Evolutionary conservation across 2,797 vertebrate species (phyloP).

Genomic region (Glossophaga mutica): DNA sequence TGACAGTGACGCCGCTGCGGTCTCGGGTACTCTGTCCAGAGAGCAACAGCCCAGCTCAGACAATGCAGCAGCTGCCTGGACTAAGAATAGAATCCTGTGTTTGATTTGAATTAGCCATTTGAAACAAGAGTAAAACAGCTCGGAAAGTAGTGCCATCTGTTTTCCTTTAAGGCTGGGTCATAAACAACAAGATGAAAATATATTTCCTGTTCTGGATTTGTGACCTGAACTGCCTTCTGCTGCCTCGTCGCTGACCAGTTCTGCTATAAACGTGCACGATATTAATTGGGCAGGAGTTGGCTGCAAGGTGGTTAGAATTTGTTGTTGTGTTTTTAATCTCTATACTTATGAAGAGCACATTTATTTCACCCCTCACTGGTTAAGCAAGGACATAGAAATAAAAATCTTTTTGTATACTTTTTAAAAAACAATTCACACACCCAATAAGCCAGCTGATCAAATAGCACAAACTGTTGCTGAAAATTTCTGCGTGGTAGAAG

Average conservation of each 20-base stretch:
- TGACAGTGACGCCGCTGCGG: constrained; percentile 35
- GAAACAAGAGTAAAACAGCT: constrained; percentile 73
- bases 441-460: neutral
- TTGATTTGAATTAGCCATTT: constrained; percentile 79
- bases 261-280: constrained; percentile 19
- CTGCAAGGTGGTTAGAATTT: neutral
- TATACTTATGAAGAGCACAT: constrained; percentile 26
- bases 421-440: neutral
- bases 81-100: constrained; percentile 77
- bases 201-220: constrained; percentile 76
- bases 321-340: constrained; percentile 44
- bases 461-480: constrained; percentile 24
- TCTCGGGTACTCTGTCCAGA: constrained; percentile 44
- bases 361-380: constrained; percentile 57
- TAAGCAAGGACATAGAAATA: constrained; percentile 64
- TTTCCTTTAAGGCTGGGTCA: constrained; percentile 78
- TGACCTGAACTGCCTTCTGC: constrained; percentile 74
- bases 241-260: constrained; percentile 58
- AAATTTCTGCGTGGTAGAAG: constrained; percentile 26
- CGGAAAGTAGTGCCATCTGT: constrained; percentile 78
- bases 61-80: constrained; percentile 79
- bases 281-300: constrained; percentile 53
- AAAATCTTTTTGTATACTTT: constrained; percentile 53
- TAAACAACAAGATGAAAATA: constrained; percentile 79
- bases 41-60: constrained; percentile 75